phyloP scores from a whole-genome alignment of 2,888 invertebrate genomes.

The Eupithecia abbreviata region DNA sequence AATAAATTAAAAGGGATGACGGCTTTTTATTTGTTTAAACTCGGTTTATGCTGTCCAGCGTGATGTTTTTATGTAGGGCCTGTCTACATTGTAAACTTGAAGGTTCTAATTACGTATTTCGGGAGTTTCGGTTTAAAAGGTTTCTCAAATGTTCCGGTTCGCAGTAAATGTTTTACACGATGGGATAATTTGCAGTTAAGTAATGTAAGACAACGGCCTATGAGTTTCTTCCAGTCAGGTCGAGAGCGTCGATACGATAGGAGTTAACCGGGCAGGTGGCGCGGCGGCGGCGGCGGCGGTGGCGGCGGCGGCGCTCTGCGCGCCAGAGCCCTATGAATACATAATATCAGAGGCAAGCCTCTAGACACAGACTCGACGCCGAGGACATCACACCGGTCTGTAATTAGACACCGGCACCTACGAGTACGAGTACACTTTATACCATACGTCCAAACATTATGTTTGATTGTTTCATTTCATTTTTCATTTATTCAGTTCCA shows the following conservation, averaged over 20 bases:
- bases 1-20: slow-evolving; percentile 60
- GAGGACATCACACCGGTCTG: background rate
- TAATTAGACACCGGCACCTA: background rate
- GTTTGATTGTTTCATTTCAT: background rate
- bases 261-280: slow-evolving; percentile 11
- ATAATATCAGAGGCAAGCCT: slow-evolving; percentile 56
- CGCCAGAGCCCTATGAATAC: slow-evolving; percentile 59
- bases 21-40: slow-evolving; percentile 49
- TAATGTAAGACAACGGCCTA: background rate
- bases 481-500: too few relatives aligned
- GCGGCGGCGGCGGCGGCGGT: too few relatives aligned
- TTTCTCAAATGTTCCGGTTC: slow-evolving; percentile 19
- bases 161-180: slow-evolving; percentile 26
- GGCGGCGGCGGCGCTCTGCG: background rate
- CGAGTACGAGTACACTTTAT: too few relatives aligned
- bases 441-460: background rate
- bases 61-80: slow-evolving; percentile 30
- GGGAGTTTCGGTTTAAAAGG: slow-evolving; percentile 25
- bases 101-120: slow-evolving; percentile 27
- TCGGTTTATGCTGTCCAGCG: slow-evolving; percentile 37
- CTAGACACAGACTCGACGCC: slow-evolving; percentile 51
- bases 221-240: background rate
- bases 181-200: background rate
- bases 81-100: slow-evolving; percentile 24
- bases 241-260: background rate